These are phyloP conservation scores for Drosophila melanica DNA, from an alignment of 1,140 invertebrate species.

Conservation along the genomic window DNA sequence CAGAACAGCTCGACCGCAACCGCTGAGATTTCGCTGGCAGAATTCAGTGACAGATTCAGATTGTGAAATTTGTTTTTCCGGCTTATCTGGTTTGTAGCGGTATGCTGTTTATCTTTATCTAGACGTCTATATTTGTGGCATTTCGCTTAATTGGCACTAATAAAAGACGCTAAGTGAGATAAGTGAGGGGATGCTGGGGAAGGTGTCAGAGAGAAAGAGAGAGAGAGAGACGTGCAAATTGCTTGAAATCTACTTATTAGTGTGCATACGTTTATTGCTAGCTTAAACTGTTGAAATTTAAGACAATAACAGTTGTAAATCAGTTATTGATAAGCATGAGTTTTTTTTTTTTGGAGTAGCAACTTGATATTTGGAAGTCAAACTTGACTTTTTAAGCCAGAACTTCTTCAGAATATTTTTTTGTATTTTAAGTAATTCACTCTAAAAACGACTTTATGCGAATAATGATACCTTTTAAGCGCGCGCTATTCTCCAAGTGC, in stretches of 20 bases:
- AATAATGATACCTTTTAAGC: background rate
- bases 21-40: conserved; percentile 25
- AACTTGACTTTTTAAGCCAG: background rate
- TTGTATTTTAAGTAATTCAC: background rate
- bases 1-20: conserved; percentile 33
- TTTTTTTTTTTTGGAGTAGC: background rate
- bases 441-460: background rate
- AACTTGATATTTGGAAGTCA: background rate
- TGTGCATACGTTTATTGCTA: conserved; percentile 31
- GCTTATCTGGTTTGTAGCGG: conserved; percentile 62
- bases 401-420: background rate
- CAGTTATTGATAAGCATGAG: background rate
- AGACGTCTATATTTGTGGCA: conserved; percentile 40
- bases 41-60: conserved; percentile 6
- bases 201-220: too few species aligned
- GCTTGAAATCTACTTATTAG: conserved; percentile 25
- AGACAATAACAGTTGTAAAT: background rate
- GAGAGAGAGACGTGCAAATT: conserved; percentile 19
- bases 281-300: conserved; percentile 3
- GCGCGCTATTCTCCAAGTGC: background rate
- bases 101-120: conserved; percentile 28
- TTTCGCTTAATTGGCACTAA: conserved; percentile 65
- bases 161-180: conserved; percentile 67
- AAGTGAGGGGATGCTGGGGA: background rate
- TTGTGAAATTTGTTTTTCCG: conserved; percentile 51